phyloP scores from a whole-genome alignment of 2,113 vertebrate species.

The Ellobius talpinus region DNA sequence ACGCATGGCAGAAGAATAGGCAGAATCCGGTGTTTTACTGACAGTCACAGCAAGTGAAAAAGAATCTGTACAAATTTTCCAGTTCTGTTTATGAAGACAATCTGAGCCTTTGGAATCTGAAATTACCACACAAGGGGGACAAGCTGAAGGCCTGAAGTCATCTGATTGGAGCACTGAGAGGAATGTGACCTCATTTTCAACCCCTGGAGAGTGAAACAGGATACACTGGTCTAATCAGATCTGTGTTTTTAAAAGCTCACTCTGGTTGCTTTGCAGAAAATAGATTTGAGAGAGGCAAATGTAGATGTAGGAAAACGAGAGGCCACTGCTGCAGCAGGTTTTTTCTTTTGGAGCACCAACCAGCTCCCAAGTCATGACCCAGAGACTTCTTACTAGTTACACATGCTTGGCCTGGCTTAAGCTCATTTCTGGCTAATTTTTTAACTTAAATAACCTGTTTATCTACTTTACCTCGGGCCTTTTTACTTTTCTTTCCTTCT shows the following conservation, averaged over 20 bases:
- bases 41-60: slow-evolving; percentile 13
- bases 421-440: not conserved
- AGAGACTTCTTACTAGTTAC: not conserved
- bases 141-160: slow-evolving; percentile 62
- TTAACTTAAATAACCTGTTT: not conserved
- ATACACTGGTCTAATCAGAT: slow-evolving; percentile 76
- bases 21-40: not conserved
- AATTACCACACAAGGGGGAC: slow-evolving; percentile 66
- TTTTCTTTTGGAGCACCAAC: not conserved
- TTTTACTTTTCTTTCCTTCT: not conserved
- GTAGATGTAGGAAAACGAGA: slow-evolving; percentile 22
- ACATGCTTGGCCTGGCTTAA: not conserved
- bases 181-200: slow-evolving; percentile 80
- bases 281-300: slow-evolving; percentile 57
- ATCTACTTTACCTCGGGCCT: not conserved
- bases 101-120: slow-evolving; percentile 71
- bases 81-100: slow-evolving; percentile 61
- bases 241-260: slow-evolving; percentile 66
- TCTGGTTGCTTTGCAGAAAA: slow-evolving; percentile 70
- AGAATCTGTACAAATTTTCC: slow-evolving; percentile 20
- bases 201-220: slow-evolving; percentile 67
- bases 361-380: not conserved
- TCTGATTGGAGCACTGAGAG: slow-evolving; percentile 72
- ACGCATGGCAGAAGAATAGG: not conserved
- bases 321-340: not conserved